phyloP scores from a whole-genome alignment of 1,140 invertebrate genomes.

The Calycopis cecrops region DNA sequence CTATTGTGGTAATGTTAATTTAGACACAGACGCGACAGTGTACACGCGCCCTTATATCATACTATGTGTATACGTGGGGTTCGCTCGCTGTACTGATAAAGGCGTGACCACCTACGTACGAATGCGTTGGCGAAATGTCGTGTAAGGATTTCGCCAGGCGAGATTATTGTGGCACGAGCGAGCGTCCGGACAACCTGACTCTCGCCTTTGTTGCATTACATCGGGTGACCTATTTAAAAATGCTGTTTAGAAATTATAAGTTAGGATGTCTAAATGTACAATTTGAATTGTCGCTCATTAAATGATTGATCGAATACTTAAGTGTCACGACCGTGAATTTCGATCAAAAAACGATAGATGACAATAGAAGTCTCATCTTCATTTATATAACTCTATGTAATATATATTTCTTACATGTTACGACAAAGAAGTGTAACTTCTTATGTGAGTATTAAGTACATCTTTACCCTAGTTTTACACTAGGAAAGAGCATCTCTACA shows the following conservation, averaged over 20 bases:
- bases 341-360: no score
- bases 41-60: constrained; percentile 13
- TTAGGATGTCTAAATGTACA: no score
- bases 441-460: no score
- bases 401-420: no score
- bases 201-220: not conserved
- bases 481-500: no score
- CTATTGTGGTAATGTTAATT: not conserved
- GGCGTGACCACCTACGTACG: constrained; percentile 58
- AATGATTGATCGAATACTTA: no score
- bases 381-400: no score
- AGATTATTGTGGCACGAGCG: constrained; percentile 42
- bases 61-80: constrained; percentile 40
- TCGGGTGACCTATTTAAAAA: constrained; percentile 5
- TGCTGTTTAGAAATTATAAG: not conserved
- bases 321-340: no score
- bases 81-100: constrained; percentile 48
- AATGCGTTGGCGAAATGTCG: constrained; percentile 45
- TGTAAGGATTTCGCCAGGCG: constrained; percentile 38
- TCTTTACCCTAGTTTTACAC: no score
- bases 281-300: no score
- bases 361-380: no score
- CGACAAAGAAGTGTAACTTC: no score
- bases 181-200: not conserved
- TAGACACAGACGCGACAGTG: constrained; percentile 7